Evolutionary conservation across 1,140 invertebrate genomes (phyloP).

Genomic region (Drosophila teissieri): DNA sequence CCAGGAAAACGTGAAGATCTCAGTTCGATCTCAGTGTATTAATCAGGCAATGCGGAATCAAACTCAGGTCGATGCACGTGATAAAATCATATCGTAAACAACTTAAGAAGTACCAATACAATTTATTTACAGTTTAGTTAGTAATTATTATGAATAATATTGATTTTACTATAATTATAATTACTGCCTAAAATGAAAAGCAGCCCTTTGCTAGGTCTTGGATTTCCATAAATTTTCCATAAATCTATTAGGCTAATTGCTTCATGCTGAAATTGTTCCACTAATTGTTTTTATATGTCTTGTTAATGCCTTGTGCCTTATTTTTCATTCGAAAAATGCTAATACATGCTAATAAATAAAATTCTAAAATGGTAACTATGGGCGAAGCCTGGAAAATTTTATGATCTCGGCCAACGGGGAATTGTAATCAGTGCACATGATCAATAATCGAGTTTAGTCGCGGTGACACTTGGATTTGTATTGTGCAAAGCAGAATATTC

Average conservation of each 20-base stretch:
- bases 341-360: slow-evolving; percentile 3
- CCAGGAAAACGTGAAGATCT: slow-evolving; percentile 42
- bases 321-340: slow-evolving; percentile 17
- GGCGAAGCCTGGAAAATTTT: slow-evolving; percentile 18
- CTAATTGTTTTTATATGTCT: slow-evolving; percentile 2
- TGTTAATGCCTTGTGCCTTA: not conserved
- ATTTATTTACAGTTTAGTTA: not conserved
- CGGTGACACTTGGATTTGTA: not conserved
- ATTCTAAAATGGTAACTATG: slow-evolving; percentile 18
- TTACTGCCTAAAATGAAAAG: no score
- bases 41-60: slow-evolving; percentile 11
- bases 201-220: not conserved
- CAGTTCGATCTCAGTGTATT: not conserved
- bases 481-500: slow-evolving; percentile 9
- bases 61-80: slow-evolving; percentile 10
- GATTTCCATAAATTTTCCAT: not conserved
- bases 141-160: not conserved
- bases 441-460: not conserved
- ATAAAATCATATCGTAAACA: not conserved
- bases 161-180: no score
- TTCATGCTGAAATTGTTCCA: not conserved
- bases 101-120: not conserved
- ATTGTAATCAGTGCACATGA: slow-evolving; percentile 9
- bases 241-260: not conserved
- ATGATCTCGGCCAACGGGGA: slow-evolving; percentile 14